Base-by-base conservation (phyloP, 2,888 invertebrate genomes). In the Andrena minutula region DNA sequence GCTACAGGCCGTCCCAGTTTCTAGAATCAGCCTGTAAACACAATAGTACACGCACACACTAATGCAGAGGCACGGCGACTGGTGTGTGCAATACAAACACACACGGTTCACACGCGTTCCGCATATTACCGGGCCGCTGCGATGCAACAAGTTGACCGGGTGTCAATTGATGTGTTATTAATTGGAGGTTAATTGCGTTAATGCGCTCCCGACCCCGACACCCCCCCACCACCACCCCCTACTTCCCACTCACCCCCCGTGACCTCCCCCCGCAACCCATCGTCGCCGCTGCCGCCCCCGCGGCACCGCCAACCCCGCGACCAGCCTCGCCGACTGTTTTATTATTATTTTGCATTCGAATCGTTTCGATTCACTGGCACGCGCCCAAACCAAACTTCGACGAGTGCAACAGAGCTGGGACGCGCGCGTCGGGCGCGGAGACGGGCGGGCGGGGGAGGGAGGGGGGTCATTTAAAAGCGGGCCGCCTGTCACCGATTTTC, bases 121-220 rank as follows among this genome's bases (percentile, higher is more conserved):
- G 90, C 90, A 90, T 89, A 91, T 92, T 92, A 92, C 91, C 91
- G 90, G 90, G 87, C 83, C 86, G 90, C 87, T 86, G 87, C 87
- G 89, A 89, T 86, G 93, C 93, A 93, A 94, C 93, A 94, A 94
- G 93, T 93, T 93, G 92, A 91, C 92, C 92, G 90, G 91, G 91
- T 92, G 92, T 92, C 93, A 93, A 93, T 93, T 93, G 93, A 93
- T 93, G 93, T 89, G 93, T 93, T 93, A 94, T 94, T 93, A 94
- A 93, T 93, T 92, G 92, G 91, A 90, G 91, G 93, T 94, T 93
- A 94, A 94, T 94, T 92, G 93, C 91, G 92, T 93, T 94, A 93
- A 93, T 93, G 92, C 90, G 92, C 90, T 89, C 84, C 85, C 88
- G 85, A 88, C 86, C 86, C 86, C 88, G 83, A 16, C 41, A 41